A percentile compares a stretch with the other conserved stretches of the same genome.
phyloP scores from a whole-genome alignment of 2,113 vertebrate genomes.

The Crocuta crocuta region DNA sequence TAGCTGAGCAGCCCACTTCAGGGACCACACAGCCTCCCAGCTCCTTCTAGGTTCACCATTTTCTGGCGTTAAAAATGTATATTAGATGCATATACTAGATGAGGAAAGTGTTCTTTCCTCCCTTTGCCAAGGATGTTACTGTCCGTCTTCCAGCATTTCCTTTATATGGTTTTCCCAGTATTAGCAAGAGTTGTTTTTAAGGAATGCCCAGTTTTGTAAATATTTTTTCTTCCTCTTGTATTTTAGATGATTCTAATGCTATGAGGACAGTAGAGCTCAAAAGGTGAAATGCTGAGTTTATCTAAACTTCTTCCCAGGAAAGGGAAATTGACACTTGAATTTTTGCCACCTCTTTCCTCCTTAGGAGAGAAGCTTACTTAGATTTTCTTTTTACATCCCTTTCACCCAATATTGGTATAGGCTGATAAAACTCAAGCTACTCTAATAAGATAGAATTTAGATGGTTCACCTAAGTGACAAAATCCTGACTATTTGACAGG shows the following conservation, averaged over 20 bases:
- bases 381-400: background rate
- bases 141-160: background rate
- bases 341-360: conserved; percentile 24
- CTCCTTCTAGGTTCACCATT: background rate
- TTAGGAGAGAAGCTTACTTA: background rate
- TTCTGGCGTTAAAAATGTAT: background rate
- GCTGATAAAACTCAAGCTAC: background rate
- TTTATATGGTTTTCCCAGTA: background rate
- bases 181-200: background rate
- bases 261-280: background rate
- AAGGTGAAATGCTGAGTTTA: background rate
- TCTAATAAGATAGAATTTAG: background rate
- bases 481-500: background rate
- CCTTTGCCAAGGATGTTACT: background rate
- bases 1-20: background rate
- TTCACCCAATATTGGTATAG: background rate
- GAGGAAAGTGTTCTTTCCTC: background rate
- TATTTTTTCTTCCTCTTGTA: background rate
- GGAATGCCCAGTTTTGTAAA: conserved; percentile 5
- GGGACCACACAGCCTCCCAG: background rate
- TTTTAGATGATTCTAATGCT: conserved; percentile 46
- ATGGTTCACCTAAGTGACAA: background rate
- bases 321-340: conserved; percentile 68
- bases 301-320: conserved; percentile 58
- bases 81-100: background rate